Evolutionary conservation across 1,140 invertebrate genomes (phyloP).

Genomic region (Zaprionus nigranus): DNA sequence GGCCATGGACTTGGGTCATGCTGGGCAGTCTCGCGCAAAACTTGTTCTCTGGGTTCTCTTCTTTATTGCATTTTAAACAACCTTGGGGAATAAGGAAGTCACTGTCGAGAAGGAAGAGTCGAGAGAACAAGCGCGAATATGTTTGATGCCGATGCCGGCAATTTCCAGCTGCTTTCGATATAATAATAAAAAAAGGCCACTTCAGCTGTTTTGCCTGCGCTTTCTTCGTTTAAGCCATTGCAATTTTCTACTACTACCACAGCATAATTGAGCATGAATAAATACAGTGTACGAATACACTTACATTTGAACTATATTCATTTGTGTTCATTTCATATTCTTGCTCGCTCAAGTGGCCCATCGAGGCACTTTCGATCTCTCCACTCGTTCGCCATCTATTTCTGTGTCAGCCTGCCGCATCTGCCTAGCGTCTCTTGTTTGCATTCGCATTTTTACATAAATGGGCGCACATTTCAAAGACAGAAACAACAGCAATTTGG

Average conservation of each 20-base stretch:
- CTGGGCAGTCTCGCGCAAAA: conserved; percentile 47
- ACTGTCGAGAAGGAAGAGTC: conserved; percentile 24
- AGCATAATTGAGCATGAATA: conserved; percentile 69
- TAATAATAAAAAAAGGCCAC: conserved; percentile 29
- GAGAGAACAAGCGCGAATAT: background rate
- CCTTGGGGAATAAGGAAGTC: conserved; percentile 59
- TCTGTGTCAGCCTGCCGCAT: conserved; percentile 34
- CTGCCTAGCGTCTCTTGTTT: conserved; percentile 15
- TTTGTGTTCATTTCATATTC: conserved; percentile 3
- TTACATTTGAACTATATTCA: background rate
- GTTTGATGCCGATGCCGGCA: conserved; percentile 38
- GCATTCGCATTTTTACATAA: conserved; percentile 43
- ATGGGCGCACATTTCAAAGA: conserved; percentile 29
- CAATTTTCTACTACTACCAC: conserved; percentile 38
- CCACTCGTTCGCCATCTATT: conserved; percentile 41
- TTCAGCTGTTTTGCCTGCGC: conserved; percentile 45
- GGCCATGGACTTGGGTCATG: conserved; percentile 57
- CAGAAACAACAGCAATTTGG: conserved; percentile 41
- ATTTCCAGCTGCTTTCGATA: conserved; percentile 61
- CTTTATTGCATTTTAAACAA: conserved; percentile 57
- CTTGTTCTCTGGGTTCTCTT: conserved; percentile 48
- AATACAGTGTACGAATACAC: conserved; percentile 17
- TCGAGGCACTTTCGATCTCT: conserved; percentile 53
- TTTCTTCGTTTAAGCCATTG: conserved; percentile 34
- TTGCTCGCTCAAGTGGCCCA: conserved; percentile 54